A percentile compares a stretch with the other conserved stretches of the same genome.
Conservation (phyloP, 2,113 vertebrate species). For the Eulemur macaco region DNA sequence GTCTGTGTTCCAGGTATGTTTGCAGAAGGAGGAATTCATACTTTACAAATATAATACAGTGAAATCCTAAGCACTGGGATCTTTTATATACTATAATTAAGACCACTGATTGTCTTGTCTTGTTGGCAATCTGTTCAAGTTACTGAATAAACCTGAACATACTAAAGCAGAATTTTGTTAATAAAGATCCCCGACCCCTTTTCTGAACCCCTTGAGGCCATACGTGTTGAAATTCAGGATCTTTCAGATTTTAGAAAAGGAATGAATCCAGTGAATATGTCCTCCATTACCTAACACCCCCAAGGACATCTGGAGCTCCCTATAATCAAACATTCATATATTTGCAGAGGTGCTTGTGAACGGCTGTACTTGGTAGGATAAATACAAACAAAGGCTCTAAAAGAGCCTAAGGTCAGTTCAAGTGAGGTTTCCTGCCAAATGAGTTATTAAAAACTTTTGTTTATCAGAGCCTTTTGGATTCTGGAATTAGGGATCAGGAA, state of each 20-base stretch:
- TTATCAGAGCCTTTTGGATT: neutral
- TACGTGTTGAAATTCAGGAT: neutral
- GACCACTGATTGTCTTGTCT: neutral
- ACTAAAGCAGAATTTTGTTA: neutral
- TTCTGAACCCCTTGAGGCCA: neutral
- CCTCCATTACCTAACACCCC: neutral
- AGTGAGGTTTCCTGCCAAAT: neutral
- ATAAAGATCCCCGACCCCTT: neutral
- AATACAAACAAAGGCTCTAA: neutral
- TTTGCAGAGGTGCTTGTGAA: neutral
- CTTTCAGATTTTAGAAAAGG: constrained; percentile 12
- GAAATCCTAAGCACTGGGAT: neutral
- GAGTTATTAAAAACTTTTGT: neutral
- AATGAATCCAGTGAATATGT: neutral
- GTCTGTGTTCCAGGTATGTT: neutral
- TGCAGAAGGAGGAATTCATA: neutral
- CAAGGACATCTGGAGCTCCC: neutral
- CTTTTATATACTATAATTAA: neutral
- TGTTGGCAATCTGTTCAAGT: neutral
- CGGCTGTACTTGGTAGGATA: neutral
- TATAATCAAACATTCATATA: neutral
- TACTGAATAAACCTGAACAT: neutral
- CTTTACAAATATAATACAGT: neutral
- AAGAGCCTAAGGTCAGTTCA: neutral
- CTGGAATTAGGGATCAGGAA: neutral